Base-by-base conservation (phyloP, 2,888 invertebrate genomes). In the Mylabris sibirica region DNA sequence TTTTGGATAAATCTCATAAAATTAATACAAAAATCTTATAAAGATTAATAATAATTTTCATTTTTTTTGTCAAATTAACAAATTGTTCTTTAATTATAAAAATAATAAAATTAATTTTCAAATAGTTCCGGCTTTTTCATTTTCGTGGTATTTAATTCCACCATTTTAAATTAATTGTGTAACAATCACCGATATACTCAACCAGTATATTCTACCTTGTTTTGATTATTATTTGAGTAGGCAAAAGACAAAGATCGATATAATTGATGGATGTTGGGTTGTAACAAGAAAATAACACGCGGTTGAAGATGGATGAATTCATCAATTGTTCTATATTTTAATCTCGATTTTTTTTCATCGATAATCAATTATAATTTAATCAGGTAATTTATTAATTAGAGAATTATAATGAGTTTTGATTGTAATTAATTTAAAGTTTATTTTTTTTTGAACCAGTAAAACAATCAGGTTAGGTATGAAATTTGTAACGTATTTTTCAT, bases 231-330 rank as follows among this genome's bases (percentile, higher is more conserved):
- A n/a, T 20, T 5, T n/a, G n/a, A n/a, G 30, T 44, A 0, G 20
- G n/a, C 1, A 4, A 20, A 9, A n/a, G 53, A 63, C 44, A n/a
- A 14, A 57, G 63, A 67, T 5, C 44, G 26, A 9, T 17, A 20
- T 22, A 11, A 14, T 12, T 30, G 34, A n/a, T 1, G 34, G 14
- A 30, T 22, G 30, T 30, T 24, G 61, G 35, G 11, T n/a, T 35
- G 41, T 68, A 2, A 17, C 22, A 20, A 53, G 12, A 24, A 24
- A 53, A 57, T 22, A 65, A 65, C 68, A 68, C 68, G 68, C 68
- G 68, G 68, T 61, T 63, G 59, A 68, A 68, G 65, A 68, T 68
- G 68, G 65, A 63, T 60, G 65, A 63, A 64, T 65, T 68, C 34
- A 12, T 60, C 62, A 44, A 22, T 49, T 57, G 22, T 63, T 12